Conservation (phyloP, 2,113 vertebrate species). For the Tenrec ecaudatus region DNA sequence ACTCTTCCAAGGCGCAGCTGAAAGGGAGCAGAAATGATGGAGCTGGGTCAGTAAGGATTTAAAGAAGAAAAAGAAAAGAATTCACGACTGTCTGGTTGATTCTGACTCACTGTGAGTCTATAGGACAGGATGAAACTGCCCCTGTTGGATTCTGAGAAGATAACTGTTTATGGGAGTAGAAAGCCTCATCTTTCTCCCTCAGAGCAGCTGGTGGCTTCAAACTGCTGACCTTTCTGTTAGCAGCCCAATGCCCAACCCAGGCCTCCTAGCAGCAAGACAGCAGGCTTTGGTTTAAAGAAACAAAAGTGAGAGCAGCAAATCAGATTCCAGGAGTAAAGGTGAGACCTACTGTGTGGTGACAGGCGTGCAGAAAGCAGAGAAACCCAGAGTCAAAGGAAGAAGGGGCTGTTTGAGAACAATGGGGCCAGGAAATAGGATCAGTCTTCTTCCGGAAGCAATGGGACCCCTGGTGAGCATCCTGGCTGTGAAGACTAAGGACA, state of each 20-base stretch:
- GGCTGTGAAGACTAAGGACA: neutral
- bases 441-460: neutral
- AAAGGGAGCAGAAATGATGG: neutral
- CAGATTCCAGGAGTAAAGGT: neutral
- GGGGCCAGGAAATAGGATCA: neutral
- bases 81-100: too few species aligned
- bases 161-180: too few species aligned
- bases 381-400: neutral
- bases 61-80: neutral
- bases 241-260: too few species aligned
- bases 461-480: neutral
- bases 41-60: neutral
- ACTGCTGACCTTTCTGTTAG: too few species aligned
- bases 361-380: neutral
- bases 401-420: neutral
- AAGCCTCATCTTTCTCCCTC: too few species aligned
- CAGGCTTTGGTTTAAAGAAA: neutral
- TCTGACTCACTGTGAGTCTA: too few species aligned
- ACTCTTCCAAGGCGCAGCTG: neutral
- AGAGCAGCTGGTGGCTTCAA: too few species aligned
- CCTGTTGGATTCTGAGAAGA: too few species aligned
- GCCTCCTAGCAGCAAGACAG: too few species aligned
- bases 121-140: too few species aligned
- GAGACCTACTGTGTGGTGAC: neutral
- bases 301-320: neutral